Evolutionary conservation across 2,113 vertebrate species (phyloP).

Genomic region (Papio anubis): DNA sequence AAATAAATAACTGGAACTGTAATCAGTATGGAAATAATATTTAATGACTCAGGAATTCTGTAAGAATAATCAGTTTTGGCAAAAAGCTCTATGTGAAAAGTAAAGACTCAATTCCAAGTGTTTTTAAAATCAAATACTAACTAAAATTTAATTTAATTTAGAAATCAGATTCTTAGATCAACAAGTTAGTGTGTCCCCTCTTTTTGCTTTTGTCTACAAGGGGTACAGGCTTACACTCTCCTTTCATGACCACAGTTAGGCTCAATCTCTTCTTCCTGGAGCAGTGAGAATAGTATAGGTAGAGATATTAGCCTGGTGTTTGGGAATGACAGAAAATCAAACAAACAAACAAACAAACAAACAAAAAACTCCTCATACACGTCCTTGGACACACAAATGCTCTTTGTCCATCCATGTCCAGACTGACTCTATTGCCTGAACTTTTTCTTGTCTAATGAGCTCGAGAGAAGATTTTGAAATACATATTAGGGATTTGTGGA

Average conservation of each 20-base stretch:
- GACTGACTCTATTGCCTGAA: neutral
- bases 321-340: neutral
- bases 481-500: neutral
- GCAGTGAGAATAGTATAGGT: neutral
- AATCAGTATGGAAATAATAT: constrained; percentile 18
- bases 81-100: constrained; percentile 39
- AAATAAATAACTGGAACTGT: neutral
- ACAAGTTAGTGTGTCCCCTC: neutral
- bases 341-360: neutral
- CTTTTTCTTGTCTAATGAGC: neutral
- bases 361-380: neutral
- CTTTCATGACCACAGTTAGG: no score
- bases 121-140: neutral
- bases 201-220: neutral
- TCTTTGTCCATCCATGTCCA: neutral
- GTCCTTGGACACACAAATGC: neutral
- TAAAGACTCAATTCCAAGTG: neutral
- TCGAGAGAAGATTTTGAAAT: neutral
- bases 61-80: neutral
- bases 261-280: neutral
- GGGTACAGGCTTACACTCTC: neutral
- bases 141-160: neutral
- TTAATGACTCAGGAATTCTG: neutral
- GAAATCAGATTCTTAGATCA: neutral
- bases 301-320: neutral